Conservation (phyloP, 2,888 invertebrate genomes). For the Blastobasis lacticolella region DNA sequence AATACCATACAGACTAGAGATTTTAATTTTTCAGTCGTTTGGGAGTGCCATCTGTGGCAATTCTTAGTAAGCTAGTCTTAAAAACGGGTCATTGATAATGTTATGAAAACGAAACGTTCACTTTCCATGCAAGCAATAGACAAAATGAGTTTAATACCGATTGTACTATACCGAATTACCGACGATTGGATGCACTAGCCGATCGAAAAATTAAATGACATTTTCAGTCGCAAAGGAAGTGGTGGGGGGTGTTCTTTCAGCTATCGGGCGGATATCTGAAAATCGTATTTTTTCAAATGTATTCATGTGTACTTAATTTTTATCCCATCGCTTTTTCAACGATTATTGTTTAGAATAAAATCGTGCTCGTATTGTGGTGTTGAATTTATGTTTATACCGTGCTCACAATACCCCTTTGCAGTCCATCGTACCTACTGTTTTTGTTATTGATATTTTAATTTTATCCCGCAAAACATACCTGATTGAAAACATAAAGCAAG, state of each 20-base stretch:
- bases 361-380: conserved; percentile 17
- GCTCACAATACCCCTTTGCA: conserved; percentile 26
- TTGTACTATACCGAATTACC: not conserved
- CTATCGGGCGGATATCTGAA: conserved; percentile 37
- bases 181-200: conserved; percentile 22
- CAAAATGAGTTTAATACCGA: too few relatives aligned
- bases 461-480: conserved; percentile 13
- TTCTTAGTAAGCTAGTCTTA: too few relatives aligned
- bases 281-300: conserved; percentile 40
- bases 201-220: conserved; percentile 64
- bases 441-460: conserved; percentile 42
- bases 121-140: too few relatives aligned
- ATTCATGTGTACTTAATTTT: conserved; percentile 23
- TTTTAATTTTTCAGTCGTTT: too few relatives aligned
- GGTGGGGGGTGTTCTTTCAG: conserved; percentile 36
- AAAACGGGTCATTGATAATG: too few relatives aligned
- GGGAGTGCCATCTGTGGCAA: too few relatives aligned
- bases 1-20: too few relatives aligned
- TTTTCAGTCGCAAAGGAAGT: conserved; percentile 38
- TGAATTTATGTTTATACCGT: conserved; percentile 17
- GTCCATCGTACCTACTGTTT: conserved; percentile 33
- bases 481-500: not conserved
- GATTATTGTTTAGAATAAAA: conserved; percentile 18
- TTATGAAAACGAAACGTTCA: too few relatives aligned
- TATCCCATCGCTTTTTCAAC: conserved; percentile 29